Percentiles rank a stretch among this genome's conserved stretches.
These are phyloP conservation scores for Agrilus planipennis DNA, from an alignment of 1,140 invertebrate species.

Conservation along the genomic window DNA sequence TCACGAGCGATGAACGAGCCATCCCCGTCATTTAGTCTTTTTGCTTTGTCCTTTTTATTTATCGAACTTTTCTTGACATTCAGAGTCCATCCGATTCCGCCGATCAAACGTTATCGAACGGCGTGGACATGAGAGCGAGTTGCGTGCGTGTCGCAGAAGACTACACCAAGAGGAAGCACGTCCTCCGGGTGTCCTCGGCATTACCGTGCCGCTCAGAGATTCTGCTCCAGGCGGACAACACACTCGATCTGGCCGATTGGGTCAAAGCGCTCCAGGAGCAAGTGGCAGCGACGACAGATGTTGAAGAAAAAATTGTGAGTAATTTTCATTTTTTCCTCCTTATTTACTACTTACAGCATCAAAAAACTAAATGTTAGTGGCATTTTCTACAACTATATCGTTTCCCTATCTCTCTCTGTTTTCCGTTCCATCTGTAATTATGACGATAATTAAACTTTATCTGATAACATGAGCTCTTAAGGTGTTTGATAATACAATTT, in stretches of 20 bases:
- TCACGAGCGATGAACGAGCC: too few relatives aligned
- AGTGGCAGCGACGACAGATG: slow-evolving; percentile 35
- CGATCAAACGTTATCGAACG: slow-evolving; percentile 32
- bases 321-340: not conserved
- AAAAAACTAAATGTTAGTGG: too few relatives aligned
- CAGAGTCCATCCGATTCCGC: slow-evolving; percentile 43
- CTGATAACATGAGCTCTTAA: too few relatives aligned
- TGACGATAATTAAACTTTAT: too few relatives aligned
- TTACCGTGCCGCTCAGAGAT: slow-evolving; percentile 48
- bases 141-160: slow-evolving; percentile 66
- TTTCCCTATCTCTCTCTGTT: not conserved
- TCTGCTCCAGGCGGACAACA: slow-evolving; percentile 66
- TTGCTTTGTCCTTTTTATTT: slow-evolving; percentile 9
- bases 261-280: slow-evolving; percentile 51
- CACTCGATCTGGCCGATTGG: slow-evolving; percentile 61
- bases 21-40: too few relatives aligned
- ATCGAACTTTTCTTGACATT: too few relatives aligned
- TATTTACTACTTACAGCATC: not conserved
- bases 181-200: slow-evolving; percentile 53
- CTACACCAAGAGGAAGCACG: slow-evolving; percentile 82
- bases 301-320: slow-evolving; percentile 29
- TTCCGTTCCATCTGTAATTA: not conserved
- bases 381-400: too few relatives aligned
- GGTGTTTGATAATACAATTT: too few relatives aligned
- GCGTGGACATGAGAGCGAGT: slow-evolving; percentile 51